Percentiles rank a stretch among this genome's conserved stretches.
These are phyloP conservation scores for Lepus townsendii DNA, from an alignment of 2,797 vertebrate species.

Conservation along the genomic window DNA sequence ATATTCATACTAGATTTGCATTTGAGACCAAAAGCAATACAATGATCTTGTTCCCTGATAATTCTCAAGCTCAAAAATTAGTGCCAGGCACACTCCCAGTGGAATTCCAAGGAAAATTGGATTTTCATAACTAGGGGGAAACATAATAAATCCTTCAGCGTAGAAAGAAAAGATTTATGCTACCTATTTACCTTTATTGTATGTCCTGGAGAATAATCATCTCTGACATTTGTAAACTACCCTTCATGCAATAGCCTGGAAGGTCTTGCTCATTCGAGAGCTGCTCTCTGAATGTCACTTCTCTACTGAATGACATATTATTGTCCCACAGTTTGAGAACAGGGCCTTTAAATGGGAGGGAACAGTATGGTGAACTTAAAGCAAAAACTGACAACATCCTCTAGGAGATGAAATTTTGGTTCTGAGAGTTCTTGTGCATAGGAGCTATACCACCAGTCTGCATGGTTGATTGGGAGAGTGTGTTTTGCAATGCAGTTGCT, in stretches of 20 bases:
- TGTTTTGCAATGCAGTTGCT: neutral
- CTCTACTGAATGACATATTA: neutral
- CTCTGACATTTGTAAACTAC: slow-evolving; percentile 75
- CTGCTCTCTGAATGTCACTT: slow-evolving; percentile 32
- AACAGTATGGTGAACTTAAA: neutral
- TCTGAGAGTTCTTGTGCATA: neutral
- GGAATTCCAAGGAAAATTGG: slow-evolving; percentile 61
- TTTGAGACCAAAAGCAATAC: slow-evolving; percentile 75
- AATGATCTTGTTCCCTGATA: slow-evolving; percentile 81
- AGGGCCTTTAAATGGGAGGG: slow-evolving; percentile 34
- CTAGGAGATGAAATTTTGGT: neutral
- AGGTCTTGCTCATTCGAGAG: slow-evolving; percentile 50
- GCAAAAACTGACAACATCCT: slow-evolving; percentile 6
- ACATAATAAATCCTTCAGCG: slow-evolving; percentile 64
- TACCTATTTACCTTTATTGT: slow-evolving; percentile 66
- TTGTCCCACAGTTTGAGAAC: neutral
- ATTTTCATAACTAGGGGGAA: slow-evolving; percentile 51
- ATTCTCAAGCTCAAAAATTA: slow-evolving; percentile 74
- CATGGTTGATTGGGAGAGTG: neutral
- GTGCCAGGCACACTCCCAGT: slow-evolving; percentile 43
- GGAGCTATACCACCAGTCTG: neutral
- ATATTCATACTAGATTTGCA: slow-evolving; percentile 78
- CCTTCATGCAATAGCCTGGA: neutral
- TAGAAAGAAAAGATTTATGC: slow-evolving; percentile 68
- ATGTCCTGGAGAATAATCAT: slow-evolving; percentile 66